Evolutionary conservation across 2,888 invertebrate genomes (phyloP).

Genomic region (Lypha dubia): DNA sequence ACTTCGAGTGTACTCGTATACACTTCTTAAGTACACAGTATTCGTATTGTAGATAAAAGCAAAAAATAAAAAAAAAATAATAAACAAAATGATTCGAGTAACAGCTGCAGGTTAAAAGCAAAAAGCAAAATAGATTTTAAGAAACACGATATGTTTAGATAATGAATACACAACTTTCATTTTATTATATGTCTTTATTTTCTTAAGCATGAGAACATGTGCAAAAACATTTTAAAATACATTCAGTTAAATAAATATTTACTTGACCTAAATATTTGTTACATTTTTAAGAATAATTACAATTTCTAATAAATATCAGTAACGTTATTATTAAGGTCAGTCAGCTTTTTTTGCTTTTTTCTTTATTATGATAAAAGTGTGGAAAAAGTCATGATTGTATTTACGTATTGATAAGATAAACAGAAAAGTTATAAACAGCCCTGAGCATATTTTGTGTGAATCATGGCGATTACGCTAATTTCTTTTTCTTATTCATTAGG

Average conservation of each 20-base stretch:
- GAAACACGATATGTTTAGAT: conserved; percentile 50
- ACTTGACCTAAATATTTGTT: conserved; percentile 7
- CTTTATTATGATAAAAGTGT: background rate
- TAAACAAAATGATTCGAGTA: conserved; percentile 18
- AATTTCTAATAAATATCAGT: background rate
- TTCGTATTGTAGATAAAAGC: conserved; percentile 3
- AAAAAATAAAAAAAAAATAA: too few relatives aligned
- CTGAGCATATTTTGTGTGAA: too few relatives aligned
- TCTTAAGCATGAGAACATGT: background rate
- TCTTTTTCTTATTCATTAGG: too few relatives aligned
- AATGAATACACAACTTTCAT: conserved; percentile 4
- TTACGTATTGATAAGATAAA: too few relatives aligned
- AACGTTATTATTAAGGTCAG: background rate
- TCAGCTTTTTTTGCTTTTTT: too few relatives aligned
- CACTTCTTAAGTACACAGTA: background rate
- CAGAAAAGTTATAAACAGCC: too few relatives aligned
- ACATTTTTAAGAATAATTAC: conserved; percentile 2
- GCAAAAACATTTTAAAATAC: background rate
- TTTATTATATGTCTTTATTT: conserved; percentile 3
- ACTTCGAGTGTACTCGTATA: conserved; percentile 14
- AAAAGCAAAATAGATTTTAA: conserved; percentile 40
- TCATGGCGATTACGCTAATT: too few relatives aligned
- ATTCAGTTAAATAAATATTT: background rate
- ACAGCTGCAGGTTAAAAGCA: conserved; percentile 45
- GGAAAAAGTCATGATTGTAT: background rate